Conservation (phyloP, 1,140 invertebrate species). For the Maconellicoccus hirsutus region DNA sequence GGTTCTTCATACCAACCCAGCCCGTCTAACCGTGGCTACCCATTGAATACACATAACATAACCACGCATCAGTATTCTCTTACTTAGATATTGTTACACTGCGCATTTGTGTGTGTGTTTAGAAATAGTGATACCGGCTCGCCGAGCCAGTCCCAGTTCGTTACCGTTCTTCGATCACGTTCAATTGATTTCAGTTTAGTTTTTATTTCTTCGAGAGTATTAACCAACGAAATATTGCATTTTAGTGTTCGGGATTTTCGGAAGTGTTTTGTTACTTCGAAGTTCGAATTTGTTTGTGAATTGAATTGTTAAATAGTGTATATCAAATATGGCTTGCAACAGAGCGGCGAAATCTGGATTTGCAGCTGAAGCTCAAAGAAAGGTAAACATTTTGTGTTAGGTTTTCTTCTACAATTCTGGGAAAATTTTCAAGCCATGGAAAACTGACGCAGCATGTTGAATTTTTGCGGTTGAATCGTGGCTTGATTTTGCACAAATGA, state of each 20-base stretch:
- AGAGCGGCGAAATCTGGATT: slow-evolving; percentile 86
- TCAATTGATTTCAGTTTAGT: not conserved
- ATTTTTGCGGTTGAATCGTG: no score
- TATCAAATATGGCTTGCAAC: slow-evolving; percentile 60
- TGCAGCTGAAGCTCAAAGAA: slow-evolving; percentile 82
- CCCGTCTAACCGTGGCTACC: not conserved
- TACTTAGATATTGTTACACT: slow-evolving; percentile 12
- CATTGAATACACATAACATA: not conserved
- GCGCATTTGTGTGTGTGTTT: slow-evolving; percentile 13
- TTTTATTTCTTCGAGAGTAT: not conserved
- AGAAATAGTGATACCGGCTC: slow-evolving; percentile 18
- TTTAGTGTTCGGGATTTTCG: not conserved
- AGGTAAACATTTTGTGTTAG: slow-evolving; percentile 47
- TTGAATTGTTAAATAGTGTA: not conserved
- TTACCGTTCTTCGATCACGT: slow-evolving; percentile 16
- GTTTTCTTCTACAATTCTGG: no score
- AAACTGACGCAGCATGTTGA: no score
- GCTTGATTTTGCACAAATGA: no score
- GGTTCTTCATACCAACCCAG: not conserved
- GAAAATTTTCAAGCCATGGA: no score
- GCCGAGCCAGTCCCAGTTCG: slow-evolving; percentile 7
- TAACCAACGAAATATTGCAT: not conserved
- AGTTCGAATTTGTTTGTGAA: not conserved
- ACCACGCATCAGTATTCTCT: slow-evolving; percentile 1
- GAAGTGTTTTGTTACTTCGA: not conserved